phyloP scores from a whole-genome alignment of 2,888 invertebrate species.

The Oxyscelio sp. region DNA sequence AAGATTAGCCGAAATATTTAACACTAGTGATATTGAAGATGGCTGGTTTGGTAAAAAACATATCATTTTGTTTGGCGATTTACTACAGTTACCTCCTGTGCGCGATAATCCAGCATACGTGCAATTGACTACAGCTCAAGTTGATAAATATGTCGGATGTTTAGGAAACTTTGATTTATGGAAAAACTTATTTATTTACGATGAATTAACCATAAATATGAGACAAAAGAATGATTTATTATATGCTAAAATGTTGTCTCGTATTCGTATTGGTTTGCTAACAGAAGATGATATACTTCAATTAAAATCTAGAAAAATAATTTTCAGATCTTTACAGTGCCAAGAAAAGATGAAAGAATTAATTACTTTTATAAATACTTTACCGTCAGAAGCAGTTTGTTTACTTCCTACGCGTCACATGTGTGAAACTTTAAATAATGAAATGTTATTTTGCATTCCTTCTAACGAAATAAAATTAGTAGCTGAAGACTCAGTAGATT shows the following conservation, averaged over 20 bases:
- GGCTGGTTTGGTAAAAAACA: conserved; percentile 82
- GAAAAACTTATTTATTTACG: conserved; percentile 80
- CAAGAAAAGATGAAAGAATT: conserved; percentile 43
- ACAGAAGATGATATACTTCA: not conserved
- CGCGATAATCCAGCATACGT: conserved; percentile 78
- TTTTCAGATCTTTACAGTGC: not conserved
- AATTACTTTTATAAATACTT: conserved; percentile 26
- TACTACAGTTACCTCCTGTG: conserved; percentile 78
- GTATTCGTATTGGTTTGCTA: not conserved
- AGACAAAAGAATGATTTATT: conserved; percentile 69
- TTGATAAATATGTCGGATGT: conserved; percentile 76
- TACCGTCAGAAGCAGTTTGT: conserved; percentile 67
- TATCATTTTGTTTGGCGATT: conserved; percentile 80
- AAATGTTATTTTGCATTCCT: conserved; percentile 25
- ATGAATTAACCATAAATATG: conserved; percentile 81
- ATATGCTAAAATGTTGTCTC: too few relatives aligned
- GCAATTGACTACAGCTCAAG: conserved; percentile 70
- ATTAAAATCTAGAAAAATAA: conserved; percentile 24
- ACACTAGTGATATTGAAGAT: conserved; percentile 74
- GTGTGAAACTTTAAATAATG: conserved; percentile 43
- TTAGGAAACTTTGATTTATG: conserved; percentile 78
- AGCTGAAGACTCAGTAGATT: conserved; percentile 73
- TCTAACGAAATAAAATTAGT: conserved; percentile 33
- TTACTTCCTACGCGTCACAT: conserved; percentile 79
- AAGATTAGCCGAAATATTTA: conserved; percentile 61